Evolutionary conservation across 1,140 invertebrate genomes (phyloP).

Genomic region (Gonatopus flavifemur): DNA sequence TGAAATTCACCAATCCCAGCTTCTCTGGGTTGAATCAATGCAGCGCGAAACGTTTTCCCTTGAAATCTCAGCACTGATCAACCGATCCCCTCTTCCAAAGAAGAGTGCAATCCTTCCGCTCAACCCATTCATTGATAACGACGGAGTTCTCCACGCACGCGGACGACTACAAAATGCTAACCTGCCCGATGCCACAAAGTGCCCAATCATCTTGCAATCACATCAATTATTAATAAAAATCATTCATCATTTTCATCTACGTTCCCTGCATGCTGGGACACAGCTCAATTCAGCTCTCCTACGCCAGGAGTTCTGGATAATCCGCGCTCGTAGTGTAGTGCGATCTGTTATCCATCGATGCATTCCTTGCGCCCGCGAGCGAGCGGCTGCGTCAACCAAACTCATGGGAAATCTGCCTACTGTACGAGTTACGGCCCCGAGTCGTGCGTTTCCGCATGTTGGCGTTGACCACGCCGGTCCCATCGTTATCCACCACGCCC

Average conservation of each 20-base stretch:
- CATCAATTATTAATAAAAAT: background rate
- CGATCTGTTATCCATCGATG: constrained; percentile 5
- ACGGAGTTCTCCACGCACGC: too few species aligned
- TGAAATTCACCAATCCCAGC: too few species aligned
- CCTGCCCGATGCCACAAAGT: background rate
- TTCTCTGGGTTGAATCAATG: too few species aligned
- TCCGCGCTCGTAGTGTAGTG: constrained; percentile 15
- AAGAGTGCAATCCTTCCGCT: too few species aligned
- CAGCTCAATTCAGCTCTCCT: constrained; percentile 16
- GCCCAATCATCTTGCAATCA: background rate
- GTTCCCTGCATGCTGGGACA: constrained; percentile 21
- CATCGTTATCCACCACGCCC: background rate
- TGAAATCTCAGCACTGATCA: too few species aligned
- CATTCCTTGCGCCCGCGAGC: constrained; percentile 20
- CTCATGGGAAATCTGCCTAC: constrained; percentile 40
- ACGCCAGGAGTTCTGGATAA: constrained; percentile 27
- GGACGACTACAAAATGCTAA: background rate
- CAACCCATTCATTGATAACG: too few species aligned
- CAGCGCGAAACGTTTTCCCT: too few species aligned
- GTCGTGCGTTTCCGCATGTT: constrained; percentile 5
- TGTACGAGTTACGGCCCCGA: background rate
- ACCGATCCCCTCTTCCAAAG: too few species aligned
- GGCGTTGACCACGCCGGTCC: constrained; percentile 34
- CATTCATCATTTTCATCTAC: background rate
- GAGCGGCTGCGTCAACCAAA: constrained; percentile 34